A percentile compares a stretch with the other conserved stretches of the same genome.
These are phyloP conservation scores for Heliconius hortense DNA, from an alignment of 2,888 invertebrate genomes.

Conservation along the genomic window DNA sequence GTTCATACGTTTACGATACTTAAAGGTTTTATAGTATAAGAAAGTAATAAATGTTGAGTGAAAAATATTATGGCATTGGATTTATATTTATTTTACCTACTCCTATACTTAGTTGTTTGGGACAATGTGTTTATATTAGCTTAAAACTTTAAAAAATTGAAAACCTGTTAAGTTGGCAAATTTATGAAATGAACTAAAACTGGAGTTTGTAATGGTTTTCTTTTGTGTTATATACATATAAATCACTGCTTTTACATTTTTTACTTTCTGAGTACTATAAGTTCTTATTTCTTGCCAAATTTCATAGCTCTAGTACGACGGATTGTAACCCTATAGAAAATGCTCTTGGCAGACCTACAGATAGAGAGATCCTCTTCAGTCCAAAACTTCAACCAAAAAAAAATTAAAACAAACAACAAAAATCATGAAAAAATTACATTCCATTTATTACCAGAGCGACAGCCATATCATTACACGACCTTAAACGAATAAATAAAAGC, in stretches of 20 bases:
- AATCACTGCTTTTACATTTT: background rate
- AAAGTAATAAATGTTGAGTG: slow-evolving; percentile 35
- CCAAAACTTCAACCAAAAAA: background rate
- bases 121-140: background rate
- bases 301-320: too few species aligned
- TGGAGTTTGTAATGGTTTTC: too few species aligned
- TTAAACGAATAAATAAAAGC: slow-evolving; percentile 16
- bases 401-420: background rate
- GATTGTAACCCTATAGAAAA: too few species aligned
- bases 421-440: background rate
- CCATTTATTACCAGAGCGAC: background rate
- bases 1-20: slow-evolving; percentile 38
- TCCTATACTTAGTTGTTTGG: background rate
- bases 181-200: background rate
- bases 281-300: too few species aligned
- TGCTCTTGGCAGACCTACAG: background rate
- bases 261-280: too few species aligned
- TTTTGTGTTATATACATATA: too few species aligned
- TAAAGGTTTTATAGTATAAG: slow-evolving; percentile 37
- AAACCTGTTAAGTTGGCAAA: background rate
- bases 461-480: background rate
- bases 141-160: background rate
- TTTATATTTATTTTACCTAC: slow-evolving; percentile 7
- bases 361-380: background rate
- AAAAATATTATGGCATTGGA: slow-evolving; percentile 24